Evolutionary conservation across 2,888 invertebrate species (phyloP), one percentile per base, ranked within the genome.

Genomic region (Tetranychus piercei): DNA sequence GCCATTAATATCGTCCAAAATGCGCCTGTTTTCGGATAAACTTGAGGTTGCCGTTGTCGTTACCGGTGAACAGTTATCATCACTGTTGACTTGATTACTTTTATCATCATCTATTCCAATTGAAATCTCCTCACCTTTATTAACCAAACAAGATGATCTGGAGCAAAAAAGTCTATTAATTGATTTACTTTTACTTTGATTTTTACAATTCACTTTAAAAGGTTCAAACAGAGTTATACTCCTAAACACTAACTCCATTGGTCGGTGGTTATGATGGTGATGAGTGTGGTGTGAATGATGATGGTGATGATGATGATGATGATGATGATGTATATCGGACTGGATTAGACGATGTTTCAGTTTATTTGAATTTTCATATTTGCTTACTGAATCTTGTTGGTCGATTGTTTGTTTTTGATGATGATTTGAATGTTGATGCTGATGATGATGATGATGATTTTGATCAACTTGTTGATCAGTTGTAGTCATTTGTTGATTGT

Each of bases 1-100:
- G 66, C 90, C 90, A 81, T 87, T 88, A 80, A 90, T 87, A 83
- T 88, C 87, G 78, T 86, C 85, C 75, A 90, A 85, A 79, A 89
- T 87, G 73, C 84, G 45, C 18, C 71, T 20, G 22, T 22, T 11
- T 20, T 20, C 22, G 6, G 22, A 5, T 69, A 8, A 20, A 20
- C 20, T 23, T 44, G 71, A 44, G 34, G 34, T 34, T 67, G 55
- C n/a, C 7, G 22, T 44, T 67, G n/a, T n/a, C n/a, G n/a, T n/a
- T n/a, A n/a, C n/a, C n/a, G n/a, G n/a, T n/a, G 20, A 22, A 67
- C 23, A 67, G 18, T 9, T 55, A 55, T 15, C 15, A 55, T 55
- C 2, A 0, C 15, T 55, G 15, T 55, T 15, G 3, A 9, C 15
- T 55, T 55, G 11, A 55, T 55, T 15, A 55, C 15, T 0, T 15